These are phyloP conservation scores for Temnothorax longispinosus DNA, from an alignment of 1,140 invertebrate species.

Conservation along the genomic window DNA sequence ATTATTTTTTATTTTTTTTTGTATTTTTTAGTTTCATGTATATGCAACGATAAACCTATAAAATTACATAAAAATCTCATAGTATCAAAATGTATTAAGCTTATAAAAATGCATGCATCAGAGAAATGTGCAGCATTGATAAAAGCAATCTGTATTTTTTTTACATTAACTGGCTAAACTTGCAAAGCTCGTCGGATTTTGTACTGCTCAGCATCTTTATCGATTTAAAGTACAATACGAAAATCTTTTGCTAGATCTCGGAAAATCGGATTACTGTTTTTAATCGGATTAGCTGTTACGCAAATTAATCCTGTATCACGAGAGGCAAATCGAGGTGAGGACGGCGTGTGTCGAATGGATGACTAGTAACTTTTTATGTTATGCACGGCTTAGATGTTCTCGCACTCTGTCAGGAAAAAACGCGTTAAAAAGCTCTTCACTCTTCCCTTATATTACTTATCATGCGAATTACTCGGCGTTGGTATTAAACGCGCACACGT, in stretches of 20 bases:
- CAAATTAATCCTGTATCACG: conserved; percentile 5
- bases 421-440: conserved; percentile 21
- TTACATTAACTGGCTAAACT: background rate
- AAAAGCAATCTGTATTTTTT: background rate
- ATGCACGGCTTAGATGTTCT: conserved; percentile 4
- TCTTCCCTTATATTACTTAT: conserved; percentile 16
- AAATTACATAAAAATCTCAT: background rate
- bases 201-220: background rate
- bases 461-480: background rate
- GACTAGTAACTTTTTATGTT: conserved; percentile 49
- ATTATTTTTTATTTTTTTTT: background rate
- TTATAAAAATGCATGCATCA: background rate
- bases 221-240: background rate
- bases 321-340: background rate
- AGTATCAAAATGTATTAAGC: background rate
- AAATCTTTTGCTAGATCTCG: background rate
- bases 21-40: background rate
- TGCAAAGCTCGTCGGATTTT: background rate
- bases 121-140: background rate
- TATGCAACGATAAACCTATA: background rate
- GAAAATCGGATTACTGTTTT: background rate
- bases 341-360: background rate
- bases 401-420: background rate
- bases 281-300: background rate
- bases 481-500: background rate